A percentile compares a stretch with the other conserved stretches of the same genome.
Conservation (phyloP, 1,140 invertebrate genomes). For the Sitodiplosis mosellana region DNA sequence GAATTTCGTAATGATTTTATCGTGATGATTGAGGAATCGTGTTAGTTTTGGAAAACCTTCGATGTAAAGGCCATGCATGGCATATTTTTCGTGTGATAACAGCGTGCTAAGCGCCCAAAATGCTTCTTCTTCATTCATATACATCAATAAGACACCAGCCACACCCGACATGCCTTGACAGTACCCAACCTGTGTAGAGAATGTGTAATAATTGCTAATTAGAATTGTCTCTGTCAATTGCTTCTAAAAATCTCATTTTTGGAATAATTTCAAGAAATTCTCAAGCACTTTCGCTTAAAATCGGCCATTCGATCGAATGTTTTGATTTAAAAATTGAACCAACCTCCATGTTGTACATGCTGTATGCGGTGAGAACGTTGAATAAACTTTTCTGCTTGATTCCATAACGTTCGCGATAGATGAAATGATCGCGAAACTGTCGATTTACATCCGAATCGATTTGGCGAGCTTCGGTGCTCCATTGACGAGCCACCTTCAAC, state of each 20-base stretch:
- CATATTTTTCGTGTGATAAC: conserved; percentile 74
- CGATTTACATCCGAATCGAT: conserved; percentile 95
- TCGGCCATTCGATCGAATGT: too few species aligned
- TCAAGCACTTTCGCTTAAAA: too few species aligned
- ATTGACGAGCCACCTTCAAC: conserved; percentile 58
- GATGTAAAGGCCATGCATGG: conserved; percentile 92
- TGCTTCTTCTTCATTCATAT: conserved; percentile 82
- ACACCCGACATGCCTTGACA: conserved; percentile 92
- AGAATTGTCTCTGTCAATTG: too few species aligned
- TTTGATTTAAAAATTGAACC: too few species aligned
- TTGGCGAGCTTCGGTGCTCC: conserved; percentile 86
- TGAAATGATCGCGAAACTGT: conserved; percentile 88
- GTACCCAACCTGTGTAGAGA: conserved; percentile 35
- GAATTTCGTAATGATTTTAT: conserved; percentile 80
- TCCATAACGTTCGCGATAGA: conserved; percentile 81
- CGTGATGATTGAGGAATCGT: conserved; percentile 83
- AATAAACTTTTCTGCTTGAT: conserved; percentile 88
- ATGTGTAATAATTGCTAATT: neutral
- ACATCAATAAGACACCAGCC: conserved; percentile 77
- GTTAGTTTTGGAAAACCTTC: conserved; percentile 91
- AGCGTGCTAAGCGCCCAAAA: conserved; percentile 87
- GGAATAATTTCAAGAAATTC: too few species aligned
- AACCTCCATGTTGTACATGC: conserved; percentile 84
- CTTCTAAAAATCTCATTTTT: too few species aligned
- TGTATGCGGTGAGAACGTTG: conserved; percentile 86